Evolutionary conservation across 2,888 invertebrate genomes (phyloP), one percentile per base, ranked within the genome.

Genomic region (Tillus elongatus): DNA sequence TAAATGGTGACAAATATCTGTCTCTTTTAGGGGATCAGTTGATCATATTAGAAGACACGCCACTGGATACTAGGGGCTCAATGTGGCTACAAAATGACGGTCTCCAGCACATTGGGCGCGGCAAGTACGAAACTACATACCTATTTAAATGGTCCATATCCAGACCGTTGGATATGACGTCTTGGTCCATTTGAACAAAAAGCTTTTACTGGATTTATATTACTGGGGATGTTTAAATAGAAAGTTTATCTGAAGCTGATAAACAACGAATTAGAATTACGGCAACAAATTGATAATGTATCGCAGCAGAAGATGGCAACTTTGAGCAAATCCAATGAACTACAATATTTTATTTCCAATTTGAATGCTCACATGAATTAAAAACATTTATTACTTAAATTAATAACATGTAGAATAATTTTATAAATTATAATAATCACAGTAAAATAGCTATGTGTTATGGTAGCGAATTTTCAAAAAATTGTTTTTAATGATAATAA

Each of bases 41-140:
- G 11, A 11, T 9, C 11, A 9, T 29, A 8, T 24, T 29, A 10
- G 30, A 29, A 29, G 24, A 19, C n/a, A n/a, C n/a, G 6, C 24
- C 24, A 8, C n/a, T n/a, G n/a, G n/a, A 8, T n/a, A 19, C 24
- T 6, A 8, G 11, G 8, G 6, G 30, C 8, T 6, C 9, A 9
- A 29, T 29, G 30, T 29, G 30, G 30, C n/a, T 9, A 4, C 30
- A 29, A 29, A 8, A 29, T 9, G 30, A 29, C 11, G 30, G 30
- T 11, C 6, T 19, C 24, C 24, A 19, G 24, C 24, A 8, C 24
- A 19, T 19, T n/a, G n/a, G 4, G 30, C 30, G 6, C 30, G 11
- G 11, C 8, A 6, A 8, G 24, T 19, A 19, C 6, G 24, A 19
- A 8, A 19, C n/a, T 19, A n/a, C n/a, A n/a, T n/a, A n/a, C n/a